Evolutionary conservation across 2,113 vertebrate species (phyloP).

Genomic region (Psilopogon haemacephalus): DNA sequence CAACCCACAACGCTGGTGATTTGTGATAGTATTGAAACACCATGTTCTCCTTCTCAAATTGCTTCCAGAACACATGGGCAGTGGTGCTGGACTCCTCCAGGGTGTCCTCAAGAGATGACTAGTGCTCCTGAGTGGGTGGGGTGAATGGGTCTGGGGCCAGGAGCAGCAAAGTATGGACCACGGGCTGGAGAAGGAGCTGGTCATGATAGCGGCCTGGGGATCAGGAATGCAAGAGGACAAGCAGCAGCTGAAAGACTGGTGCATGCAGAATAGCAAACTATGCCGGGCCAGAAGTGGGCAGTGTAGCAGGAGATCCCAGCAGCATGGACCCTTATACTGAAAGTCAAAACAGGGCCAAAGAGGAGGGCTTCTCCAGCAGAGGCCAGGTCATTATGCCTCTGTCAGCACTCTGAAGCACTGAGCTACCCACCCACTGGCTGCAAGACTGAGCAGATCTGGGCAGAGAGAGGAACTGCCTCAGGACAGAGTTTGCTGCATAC

Average conservation of each 20-base stretch:
- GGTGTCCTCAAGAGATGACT: neutral
- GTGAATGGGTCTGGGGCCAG: neutral
- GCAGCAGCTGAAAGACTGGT: neutral
- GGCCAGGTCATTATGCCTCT: neutral
- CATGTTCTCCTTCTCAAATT: neutral
- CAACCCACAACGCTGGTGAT: neutral
- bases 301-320: neutral
- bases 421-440: fast-evolving
- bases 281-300: neutral
- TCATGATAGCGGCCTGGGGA: fast-evolving
- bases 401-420: neutral
- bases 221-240: neutral
- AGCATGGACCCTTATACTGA: neutral
- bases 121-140: too few relatives aligned
- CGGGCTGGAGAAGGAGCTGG: neutral
- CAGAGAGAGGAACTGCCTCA: fast-evolving
- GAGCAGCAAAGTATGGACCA: neutral
- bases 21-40: neutral
- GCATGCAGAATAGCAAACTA: neutral
- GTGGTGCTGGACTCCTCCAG: neutral
- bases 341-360: neutral
- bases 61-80: too few relatives aligned
- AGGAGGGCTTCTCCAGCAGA: neutral
- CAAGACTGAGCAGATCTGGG: neutral
- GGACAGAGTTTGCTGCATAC: neutral